Base-by-base conservation (phyloP, 1,140 invertebrate genomes). In the Diachasma alloeum region DNA sequence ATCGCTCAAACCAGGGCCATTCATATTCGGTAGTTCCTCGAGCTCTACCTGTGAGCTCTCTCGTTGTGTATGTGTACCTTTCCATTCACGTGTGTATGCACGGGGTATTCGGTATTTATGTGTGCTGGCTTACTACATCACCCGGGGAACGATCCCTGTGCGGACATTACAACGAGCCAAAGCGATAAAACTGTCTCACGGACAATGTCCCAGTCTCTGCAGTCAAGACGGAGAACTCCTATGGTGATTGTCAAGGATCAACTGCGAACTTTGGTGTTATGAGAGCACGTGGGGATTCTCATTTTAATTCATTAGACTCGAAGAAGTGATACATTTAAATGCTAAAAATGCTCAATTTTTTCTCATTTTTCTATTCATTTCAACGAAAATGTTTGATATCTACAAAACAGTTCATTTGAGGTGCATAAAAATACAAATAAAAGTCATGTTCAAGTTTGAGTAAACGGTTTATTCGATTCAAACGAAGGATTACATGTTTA, bases 11-110 rank as follows among this genome's bases (percentile, higher is more conserved):
- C 48, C 63, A 42, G 53, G 66, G 39, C 66, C 66, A 77, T 77
- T 77, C 68, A 71, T 77, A 74, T 77, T 70, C 76, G 70, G 70
- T 72, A 72, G 70, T 72, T 72, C 68, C 46, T 53, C 22, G 42
- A 53, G 22, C 4, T 72, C 10, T 72, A 24, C 44, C 46, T 36
- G 22, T 0, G 10, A 17, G 26, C n/a, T 36, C 39, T 71, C 24
- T 53, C 11, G 9, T 13, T 68, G 15, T 68, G 36, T 39, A 17
- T 17, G 36, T 68, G n/a, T 68, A 11, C 44, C 22, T 9, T n/a
- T 42, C 63, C 37, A 53, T 67, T n/a, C 42, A 53, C 31, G 26
- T 75, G 66, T 48, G 44, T 48, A 22, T 24, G 37, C 19, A 48
- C 46, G 26, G n/a, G 44, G 17, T 44, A 24, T 26, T 24, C 42